A percentile compares a stretch with the other conserved stretches of the same genome.
Conservation (phyloP, 2,113 vertebrate genomes). For the Cnemophilus loriae region DNA sequence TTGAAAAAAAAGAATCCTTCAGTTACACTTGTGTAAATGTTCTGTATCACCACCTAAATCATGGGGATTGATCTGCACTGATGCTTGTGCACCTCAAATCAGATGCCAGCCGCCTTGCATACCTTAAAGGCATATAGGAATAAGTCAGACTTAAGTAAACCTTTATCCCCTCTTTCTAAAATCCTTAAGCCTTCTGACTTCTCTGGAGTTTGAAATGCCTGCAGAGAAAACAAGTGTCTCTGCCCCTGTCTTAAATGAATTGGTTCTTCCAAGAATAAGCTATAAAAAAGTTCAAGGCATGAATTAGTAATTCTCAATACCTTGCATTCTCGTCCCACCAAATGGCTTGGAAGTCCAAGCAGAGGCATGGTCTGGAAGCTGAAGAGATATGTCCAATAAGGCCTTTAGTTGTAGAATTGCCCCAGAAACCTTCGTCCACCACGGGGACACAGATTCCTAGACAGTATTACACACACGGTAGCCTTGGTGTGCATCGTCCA, state of each 20-base stretch:
- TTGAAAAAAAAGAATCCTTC: slow-evolving; percentile 20
- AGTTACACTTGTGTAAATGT: background rate
- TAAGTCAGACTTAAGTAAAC: background rate
- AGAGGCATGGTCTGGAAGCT: background rate
- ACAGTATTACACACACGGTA: background rate
- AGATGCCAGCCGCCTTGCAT: background rate
- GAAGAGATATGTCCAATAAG: background rate
- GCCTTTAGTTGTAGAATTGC: background rate
- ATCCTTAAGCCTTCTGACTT: background rate
- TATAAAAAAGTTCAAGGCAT: background rate
- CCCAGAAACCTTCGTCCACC: background rate
- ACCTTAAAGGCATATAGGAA: background rate
- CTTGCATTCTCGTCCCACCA: background rate
- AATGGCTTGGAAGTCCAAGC: background rate
- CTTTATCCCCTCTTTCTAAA: background rate
- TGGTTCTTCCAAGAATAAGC: background rate
- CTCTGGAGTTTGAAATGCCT: background rate
- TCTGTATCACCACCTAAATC: background rate
- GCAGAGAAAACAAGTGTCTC: background rate
- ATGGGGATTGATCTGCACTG: background rate
- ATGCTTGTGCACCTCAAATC: background rate
- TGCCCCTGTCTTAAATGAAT: background rate
- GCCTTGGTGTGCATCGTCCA: background rate
- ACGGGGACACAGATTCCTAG: background rate
- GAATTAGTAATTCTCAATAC: background rate